These are phyloP conservation scores for Desoria tigrina DNA, from an alignment of 2,888 invertebrate species.

Conservation along the genomic window DNA sequence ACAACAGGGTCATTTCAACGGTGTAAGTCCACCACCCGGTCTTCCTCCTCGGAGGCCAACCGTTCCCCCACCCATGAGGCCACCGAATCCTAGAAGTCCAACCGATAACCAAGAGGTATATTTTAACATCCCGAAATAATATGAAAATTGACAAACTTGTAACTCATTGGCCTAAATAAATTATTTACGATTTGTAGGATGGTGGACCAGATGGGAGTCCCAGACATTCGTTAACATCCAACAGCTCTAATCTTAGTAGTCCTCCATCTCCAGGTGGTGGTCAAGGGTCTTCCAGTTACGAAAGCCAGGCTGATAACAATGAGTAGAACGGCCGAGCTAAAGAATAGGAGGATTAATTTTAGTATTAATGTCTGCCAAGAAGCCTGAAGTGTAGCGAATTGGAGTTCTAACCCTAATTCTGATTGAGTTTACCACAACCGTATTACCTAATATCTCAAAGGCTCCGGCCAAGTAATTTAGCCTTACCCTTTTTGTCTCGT, in stretches of 20 bases:
- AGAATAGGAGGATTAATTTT: background rate
- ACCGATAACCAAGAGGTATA: constrained; percentile 45
- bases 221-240: constrained; percentile 71
- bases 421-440: no score
- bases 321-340: constrained; percentile 25
- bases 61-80: constrained; percentile 50
- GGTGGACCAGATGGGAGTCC: constrained; percentile 64
- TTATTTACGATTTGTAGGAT: constrained; percentile 57
- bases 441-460: no score
- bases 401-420: no score
- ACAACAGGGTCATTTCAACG: constrained; percentile 56
- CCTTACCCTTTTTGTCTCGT: no score
- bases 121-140: constrained; percentile 4
- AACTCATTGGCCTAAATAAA: background rate
- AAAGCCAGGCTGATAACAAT: constrained; percentile 58
- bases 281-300: constrained; percentile 68
- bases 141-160: background rate
- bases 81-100: constrained; percentile 24
- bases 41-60: constrained; percentile 50
- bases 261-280: constrained; percentile 69
- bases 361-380: constrained; percentile 6
- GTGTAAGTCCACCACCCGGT: constrained; percentile 54
- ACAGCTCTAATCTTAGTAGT: constrained; percentile 72
- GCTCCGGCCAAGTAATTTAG: no score
- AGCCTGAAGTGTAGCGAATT: background rate